These are phyloP conservation scores for Brachyptera putata DNA, from an alignment of 2,888 invertebrate species.

Conservation along the genomic window DNA sequence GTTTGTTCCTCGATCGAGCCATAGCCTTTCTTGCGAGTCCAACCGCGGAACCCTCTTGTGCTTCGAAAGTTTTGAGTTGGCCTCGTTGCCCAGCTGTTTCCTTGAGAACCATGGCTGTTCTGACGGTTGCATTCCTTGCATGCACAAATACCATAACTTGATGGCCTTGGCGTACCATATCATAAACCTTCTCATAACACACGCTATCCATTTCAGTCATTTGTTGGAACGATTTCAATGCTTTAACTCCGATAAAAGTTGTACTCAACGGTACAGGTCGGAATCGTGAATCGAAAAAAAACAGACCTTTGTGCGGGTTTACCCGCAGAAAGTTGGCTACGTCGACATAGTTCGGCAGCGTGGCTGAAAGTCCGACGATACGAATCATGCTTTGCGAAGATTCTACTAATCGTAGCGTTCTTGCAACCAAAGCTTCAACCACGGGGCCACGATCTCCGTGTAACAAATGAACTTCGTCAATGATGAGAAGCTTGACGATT, in stretches of 20 bases:
- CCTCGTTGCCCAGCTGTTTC: constrained; percentile 76
- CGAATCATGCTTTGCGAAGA: constrained; percentile 92
- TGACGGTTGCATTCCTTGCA: constrained; percentile 91
- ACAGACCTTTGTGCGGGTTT: constrained; percentile 83
- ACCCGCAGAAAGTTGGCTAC: constrained; percentile 92
- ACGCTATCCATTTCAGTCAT: constrained; percentile 81
- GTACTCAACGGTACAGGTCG: constrained; percentile 93
- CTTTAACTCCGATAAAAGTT: constrained; percentile 84
- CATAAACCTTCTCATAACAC: constrained; percentile 87
- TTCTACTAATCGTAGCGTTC: constrained; percentile 88
- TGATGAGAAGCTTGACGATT: constrained; percentile 87
- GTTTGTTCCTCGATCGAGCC: constrained; percentile 70
- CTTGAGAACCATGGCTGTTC: constrained; percentile 78
- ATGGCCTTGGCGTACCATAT: constrained; percentile 83
- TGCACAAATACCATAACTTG: constrained; percentile 99
- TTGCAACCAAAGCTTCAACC: constrained; percentile 92
- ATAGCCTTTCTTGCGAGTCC: constrained; percentile 68
- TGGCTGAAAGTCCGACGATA: constrained; percentile 95
- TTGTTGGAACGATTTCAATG: constrained; percentile 57
- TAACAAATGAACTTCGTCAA: constrained; percentile 94
- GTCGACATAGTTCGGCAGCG: constrained; percentile 95
- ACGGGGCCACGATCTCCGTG: constrained; percentile 98
- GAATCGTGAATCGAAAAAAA: constrained; percentile 91
- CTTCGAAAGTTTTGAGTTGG: constrained; percentile 64
- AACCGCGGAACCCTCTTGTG: constrained; percentile 58